These are phyloP conservation scores for Diprion similis DNA, from an alignment of 1,140 invertebrate genomes.

Conservation along the genomic window DNA sequence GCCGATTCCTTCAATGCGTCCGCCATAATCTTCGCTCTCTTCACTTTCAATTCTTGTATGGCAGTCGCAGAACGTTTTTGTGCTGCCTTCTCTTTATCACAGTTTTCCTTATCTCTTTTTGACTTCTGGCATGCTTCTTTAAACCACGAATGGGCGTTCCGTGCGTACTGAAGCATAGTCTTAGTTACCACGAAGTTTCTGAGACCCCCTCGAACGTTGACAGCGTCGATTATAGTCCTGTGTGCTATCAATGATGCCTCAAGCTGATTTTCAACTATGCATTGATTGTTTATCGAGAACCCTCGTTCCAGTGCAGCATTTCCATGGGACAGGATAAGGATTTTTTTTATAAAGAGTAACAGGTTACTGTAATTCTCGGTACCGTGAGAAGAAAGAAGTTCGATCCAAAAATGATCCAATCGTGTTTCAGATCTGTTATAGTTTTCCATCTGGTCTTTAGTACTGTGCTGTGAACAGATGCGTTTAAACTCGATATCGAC, in stretches of 20 bases:
- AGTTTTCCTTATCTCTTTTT: background rate
- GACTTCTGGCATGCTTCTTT: background rate
- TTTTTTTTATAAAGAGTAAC: slow-evolving; percentile 15
- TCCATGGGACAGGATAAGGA: slow-evolving; percentile 30
- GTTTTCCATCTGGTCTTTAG: background rate
- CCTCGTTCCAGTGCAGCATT: slow-evolving; percentile 32
- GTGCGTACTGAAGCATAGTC: background rate
- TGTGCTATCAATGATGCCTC: slow-evolving; percentile 32
- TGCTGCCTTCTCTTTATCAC: background rate
- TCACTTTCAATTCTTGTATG: background rate
- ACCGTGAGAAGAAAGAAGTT: background rate
- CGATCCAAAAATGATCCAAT: background rate
- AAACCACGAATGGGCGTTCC: background rate
- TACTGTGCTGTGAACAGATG: background rate
- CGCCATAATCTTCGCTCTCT: background rate
- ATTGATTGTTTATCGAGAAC: slow-evolving; percentile 34
- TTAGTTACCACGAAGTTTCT: background rate
- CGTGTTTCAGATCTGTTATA: background rate
- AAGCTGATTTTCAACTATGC: slow-evolving; percentile 32
- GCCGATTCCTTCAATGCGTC: background rate
- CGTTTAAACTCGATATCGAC: slow-evolving; percentile 18
- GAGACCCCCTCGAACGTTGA: background rate
- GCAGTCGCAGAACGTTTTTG: background rate
- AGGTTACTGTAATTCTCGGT: background rate
- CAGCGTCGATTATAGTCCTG: slow-evolving; percentile 26